Base-by-base conservation (phyloP, 2,797 vertebrate genomes). In the Yasuhikotakia modesta region DNA sequence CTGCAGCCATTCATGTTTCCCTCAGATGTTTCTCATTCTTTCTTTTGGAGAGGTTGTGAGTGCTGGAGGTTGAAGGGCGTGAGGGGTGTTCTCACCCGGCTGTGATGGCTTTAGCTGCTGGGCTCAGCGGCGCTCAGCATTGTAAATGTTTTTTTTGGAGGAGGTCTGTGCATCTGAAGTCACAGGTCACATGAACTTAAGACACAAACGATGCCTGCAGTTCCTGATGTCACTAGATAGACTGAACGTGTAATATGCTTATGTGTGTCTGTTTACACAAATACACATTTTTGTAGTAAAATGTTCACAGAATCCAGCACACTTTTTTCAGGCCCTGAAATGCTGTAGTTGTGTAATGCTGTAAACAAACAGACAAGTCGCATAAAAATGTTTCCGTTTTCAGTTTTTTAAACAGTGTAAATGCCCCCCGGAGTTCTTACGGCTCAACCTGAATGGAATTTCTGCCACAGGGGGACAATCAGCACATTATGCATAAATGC, bases 81-180 rank as follows among this genome's bases (percentile, higher is more conserved):
- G 35, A 45, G 70, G 46, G 63, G 32, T 6, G 72, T 76, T 63
- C 57, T 79, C 4, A 13, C 63, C 70, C 45, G 43, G 32, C 61
- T 64, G 64, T 83, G 80, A 87, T 86, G 73, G 58, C 73, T 85
- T 86, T 82, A 85, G 78, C 83, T 85, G 60, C 81, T 83, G 83
- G 76, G 57, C 74, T 70, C 71, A 69, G 63, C 32, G 32, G 24
- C 60, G 43, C 76, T 67, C 83, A 79, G 58, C 65, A 58, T 80
- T 82, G 78, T 86, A 82, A 83, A 85, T 69, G 80, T n/a, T 84
- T 76, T 53, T 13, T 83, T 70, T 81, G 72, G 74, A 35, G 50
- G 39, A 61, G 19, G 76, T 81, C 72, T 86, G 30, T 69, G 46
- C 55, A 0, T 12, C 48, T 78, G 60, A 53, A 80, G n/a, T n/a